Evolutionary conservation across 2,797 vertebrate species (phyloP), one percentile per base, ranked within the genome.

Genomic region (Hybognathus amarus): DNA sequence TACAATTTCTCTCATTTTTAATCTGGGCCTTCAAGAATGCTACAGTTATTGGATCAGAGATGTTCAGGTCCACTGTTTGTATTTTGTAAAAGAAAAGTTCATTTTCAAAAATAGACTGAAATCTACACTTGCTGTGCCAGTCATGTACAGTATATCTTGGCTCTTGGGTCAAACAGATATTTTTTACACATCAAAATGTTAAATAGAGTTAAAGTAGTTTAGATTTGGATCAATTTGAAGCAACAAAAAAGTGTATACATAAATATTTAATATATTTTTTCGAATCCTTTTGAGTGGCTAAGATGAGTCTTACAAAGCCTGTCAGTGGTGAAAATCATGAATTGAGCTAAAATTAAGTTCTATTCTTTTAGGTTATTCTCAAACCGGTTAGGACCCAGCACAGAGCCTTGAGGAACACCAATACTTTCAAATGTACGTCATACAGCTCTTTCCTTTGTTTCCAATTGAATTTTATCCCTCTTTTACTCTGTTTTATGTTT

Each of bases 351-450:
- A 67, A 50, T 59, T 27, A 4, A 63, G 11, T 22, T 36, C 11
- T 82, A 7, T n/a, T 76, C n/a, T 76, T 68, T 45, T 33, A 69
- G 63, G 13, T 83, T 69, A 45, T 67, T 11, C 40, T 20, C 18
- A 61, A 42, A 45, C 73, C 11, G 9, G 20, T 20, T 52, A 27
- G 61, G 61, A 56, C 69, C 27, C 61, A 54, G 80, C 52, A 63
- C 63, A 1, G 38, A 63, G 27, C 45, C 68, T 94, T 93, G 88
- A 82, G 91, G 92, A 92, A 92, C 90, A 91, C 91, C 85, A 90
- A 89, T 85, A 27, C 9, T 6, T 68, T 30, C 78, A 66, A 63
- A 27, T 52, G 36, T 63, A 73, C 2, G 47, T 40, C 83, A 63
- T 70, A 24, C 78, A 68, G 47, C 71, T 52, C 17, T 45, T 50